Conservation (phyloP, 1,140 invertebrate species). For the Ectropis grisescens region DNA sequence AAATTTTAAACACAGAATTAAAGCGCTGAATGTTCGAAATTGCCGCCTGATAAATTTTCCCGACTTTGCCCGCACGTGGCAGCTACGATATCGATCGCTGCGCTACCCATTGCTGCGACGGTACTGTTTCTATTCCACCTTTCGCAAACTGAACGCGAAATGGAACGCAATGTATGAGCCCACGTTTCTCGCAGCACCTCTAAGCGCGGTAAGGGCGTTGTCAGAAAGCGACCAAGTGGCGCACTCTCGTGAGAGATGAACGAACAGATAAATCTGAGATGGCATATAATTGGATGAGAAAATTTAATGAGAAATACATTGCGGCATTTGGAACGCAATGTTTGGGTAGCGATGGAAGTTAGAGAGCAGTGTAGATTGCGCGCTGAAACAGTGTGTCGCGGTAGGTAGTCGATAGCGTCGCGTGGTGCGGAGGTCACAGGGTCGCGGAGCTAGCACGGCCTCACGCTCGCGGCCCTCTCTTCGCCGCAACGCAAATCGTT, state of each 20-base stretch:
- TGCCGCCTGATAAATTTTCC: conserved; percentile 46
- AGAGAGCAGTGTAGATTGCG: background rate
- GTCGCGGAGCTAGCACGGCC: conserved; percentile 51
- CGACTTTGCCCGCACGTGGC: conserved; percentile 17
- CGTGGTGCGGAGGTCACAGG: conserved; percentile 28
- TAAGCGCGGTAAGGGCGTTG: conserved; percentile 48
- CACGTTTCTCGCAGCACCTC: conserved; percentile 24
- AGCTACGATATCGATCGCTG: conserved; percentile 45
- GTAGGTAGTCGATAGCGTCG: too few species aligned
- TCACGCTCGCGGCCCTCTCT: conserved; percentile 58
- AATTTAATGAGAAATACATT: too few species aligned
- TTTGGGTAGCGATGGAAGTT: background rate
- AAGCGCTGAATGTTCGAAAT: conserved; percentile 25
- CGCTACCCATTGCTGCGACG: conserved; percentile 42
- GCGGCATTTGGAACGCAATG: conserved; percentile 7
- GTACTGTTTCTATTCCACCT: conserved; percentile 7
- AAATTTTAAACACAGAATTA: too few species aligned
- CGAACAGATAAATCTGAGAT: conserved; percentile 51
- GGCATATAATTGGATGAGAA: too few species aligned
- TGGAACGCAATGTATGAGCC: conserved; percentile 26
- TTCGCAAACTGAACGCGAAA: conserved; percentile 25
- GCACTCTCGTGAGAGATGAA: conserved; percentile 63
- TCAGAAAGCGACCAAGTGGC: conserved; percentile 49
- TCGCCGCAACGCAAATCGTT: conserved; percentile 64
- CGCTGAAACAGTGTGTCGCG: too few species aligned